Percentiles rank a stretch among this genome's conserved stretches.
Conservation (phyloP, 2,888 invertebrate genomes). For the Drosophila koepferae region DNA sequence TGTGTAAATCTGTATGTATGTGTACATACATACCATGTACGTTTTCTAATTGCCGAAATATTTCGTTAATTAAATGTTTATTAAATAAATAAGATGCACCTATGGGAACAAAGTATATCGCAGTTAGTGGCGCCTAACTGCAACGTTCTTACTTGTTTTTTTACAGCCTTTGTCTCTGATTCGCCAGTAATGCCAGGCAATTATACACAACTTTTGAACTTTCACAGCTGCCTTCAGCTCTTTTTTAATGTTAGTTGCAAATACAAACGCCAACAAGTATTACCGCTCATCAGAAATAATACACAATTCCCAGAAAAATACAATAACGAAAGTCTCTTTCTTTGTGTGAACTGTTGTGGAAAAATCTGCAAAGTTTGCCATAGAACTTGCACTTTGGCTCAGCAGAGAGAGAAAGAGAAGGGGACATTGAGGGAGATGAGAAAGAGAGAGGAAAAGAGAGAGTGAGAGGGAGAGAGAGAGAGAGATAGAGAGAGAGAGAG, state of each 20-base stretch:
- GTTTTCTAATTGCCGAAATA: too few relatives aligned
- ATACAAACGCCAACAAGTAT: slow-evolving; percentile 45
- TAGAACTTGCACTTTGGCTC: slow-evolving; percentile 40
- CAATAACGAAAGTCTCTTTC: slow-evolving; percentile 45
- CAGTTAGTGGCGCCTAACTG: too few relatives aligned
- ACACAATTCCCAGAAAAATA: slow-evolving; percentile 25
- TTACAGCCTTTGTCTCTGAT: too few relatives aligned
- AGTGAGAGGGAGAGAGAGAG: slow-evolving; percentile 1
- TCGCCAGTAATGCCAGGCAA: background rate
- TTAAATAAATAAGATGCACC: too few relatives aligned
- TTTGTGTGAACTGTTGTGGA: slow-evolving; percentile 37
- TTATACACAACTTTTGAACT: slow-evolving; percentile 3
- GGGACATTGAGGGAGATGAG: background rate
- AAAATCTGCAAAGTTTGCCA: slow-evolving; percentile 74
- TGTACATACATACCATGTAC: too few relatives aligned
- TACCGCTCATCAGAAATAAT: slow-evolving; percentile 66
- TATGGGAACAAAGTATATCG: too few relatives aligned
- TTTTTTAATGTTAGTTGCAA: background rate
- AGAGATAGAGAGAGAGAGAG: background rate
- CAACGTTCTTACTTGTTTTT: too few relatives aligned
- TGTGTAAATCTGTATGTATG: too few relatives aligned
- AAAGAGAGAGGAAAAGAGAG: background rate
- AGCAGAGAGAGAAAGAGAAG: background rate
- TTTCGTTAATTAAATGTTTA: too few relatives aligned
- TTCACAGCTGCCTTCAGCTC: background rate